Conservation (phyloP, 2,888 invertebrate genomes). For the Pristionchus entomophagus region DNA sequence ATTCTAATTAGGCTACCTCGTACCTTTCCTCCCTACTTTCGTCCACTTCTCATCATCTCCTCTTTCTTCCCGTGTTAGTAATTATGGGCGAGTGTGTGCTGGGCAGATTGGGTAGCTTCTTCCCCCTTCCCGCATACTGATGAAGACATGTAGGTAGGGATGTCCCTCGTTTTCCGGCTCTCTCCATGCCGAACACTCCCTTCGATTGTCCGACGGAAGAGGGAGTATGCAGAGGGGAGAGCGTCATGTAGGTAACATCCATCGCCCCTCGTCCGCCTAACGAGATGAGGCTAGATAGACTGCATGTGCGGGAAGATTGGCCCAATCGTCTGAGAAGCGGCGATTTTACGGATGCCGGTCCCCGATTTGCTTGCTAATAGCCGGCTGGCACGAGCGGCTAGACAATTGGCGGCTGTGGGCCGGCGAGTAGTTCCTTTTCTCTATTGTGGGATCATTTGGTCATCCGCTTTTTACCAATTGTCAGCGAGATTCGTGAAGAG, state of each 20-base stretch:
- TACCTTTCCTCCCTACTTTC: background rate
- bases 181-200: too few relatives aligned
- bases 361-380: background rate
- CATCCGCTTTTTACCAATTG: background rate
- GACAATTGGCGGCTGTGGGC: background rate
- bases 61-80: background rate
- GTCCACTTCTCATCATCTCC: slow-evolving; percentile 8
- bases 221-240: background rate
- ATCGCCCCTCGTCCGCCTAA: background rate
- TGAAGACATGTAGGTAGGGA: too few relatives aligned
- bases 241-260: background rate
- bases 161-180: too few relatives aligned
- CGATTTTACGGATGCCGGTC: background rate
- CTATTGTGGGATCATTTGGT: background rate
- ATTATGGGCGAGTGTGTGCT: too few relatives aligned
- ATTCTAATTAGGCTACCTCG: background rate
- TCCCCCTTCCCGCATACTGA: too few relatives aligned
- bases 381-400: background rate
- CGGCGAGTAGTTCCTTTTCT: background rate
- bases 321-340: background rate
- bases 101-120: too few relatives aligned
- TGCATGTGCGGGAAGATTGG: background rate
- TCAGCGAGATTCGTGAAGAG: background rate
- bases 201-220: too few relatives aligned
- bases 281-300: background rate